phyloP scores from a whole-genome alignment of 2,888 invertebrate species.

The Metalampra italica region DNA sequence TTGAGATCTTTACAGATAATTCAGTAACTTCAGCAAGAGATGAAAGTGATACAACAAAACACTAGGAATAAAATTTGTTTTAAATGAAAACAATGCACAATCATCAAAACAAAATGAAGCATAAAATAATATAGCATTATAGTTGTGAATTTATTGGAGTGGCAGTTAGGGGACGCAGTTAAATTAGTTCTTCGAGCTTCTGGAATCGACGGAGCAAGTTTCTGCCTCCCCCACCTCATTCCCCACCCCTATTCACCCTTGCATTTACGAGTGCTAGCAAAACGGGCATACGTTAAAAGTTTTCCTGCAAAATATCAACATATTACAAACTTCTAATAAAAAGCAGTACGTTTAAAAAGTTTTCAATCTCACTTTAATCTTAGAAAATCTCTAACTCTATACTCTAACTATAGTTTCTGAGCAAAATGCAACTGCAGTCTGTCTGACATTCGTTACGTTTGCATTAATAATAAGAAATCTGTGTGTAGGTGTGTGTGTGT shows the following conservation, averaged over 20 bases:
- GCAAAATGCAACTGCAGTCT: no score
- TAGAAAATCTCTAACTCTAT: neutral
- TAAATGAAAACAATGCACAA: no score
- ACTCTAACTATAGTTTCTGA: no score
- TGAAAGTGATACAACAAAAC: no score
- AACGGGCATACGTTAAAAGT: slow-evolving; percentile 74
- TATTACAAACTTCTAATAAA: slow-evolving; percentile 28
- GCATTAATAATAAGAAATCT: no score
- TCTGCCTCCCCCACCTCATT: slow-evolving; percentile 27
- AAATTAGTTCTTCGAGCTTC: slow-evolving; percentile 75
- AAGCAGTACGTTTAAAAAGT: neutral
- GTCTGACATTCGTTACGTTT: no score
- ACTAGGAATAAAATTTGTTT: no score
- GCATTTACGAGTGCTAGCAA: slow-evolving; percentile 49
- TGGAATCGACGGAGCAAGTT: slow-evolving; percentile 70
- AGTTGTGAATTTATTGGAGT: slow-evolving; percentile 67
- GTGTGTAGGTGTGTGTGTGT: no score
- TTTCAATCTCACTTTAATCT: neutral
- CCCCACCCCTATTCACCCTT: slow-evolving; percentile 18
- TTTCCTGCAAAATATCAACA: slow-evolving; percentile 61
- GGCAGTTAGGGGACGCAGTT: slow-evolving; percentile 68
- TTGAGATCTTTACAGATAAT: no score
- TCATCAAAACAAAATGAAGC: neutral
- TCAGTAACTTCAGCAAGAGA: no score
- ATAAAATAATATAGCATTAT: slow-evolving; percentile 22